These are phyloP conservation scores for Dunckerocampus dactyliophorus DNA, from an alignment of 2,113 vertebrate species.

Conservation along the genomic window DNA sequence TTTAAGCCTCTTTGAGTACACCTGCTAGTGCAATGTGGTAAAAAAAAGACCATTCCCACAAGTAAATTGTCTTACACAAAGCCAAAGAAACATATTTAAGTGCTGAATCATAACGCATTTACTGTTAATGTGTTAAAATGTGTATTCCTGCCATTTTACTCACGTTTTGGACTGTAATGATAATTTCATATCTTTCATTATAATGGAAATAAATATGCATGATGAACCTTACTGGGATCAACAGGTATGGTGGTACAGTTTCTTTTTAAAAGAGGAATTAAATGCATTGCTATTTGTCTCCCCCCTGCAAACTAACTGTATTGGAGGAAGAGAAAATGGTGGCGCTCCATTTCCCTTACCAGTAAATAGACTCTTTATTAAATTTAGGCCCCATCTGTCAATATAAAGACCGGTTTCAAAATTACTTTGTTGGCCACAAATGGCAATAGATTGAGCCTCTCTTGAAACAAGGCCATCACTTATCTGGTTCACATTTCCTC, in stretches of 20 bases:
- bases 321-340: constrained; percentile 42
- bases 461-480: constrained; percentile 66
- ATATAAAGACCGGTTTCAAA: constrained; percentile 66
- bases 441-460: constrained; percentile 63
- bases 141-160: neutral
- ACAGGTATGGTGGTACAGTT: constrained; percentile 12
- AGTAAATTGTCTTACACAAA: constrained; percentile 20
- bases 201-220: too few species aligned
- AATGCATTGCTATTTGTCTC: constrained; percentile 28
- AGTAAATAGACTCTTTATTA: constrained; percentile 71
- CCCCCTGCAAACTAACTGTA: constrained; percentile 36
- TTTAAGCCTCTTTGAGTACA: too few species aligned
- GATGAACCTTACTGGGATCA: neutral
- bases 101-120: neutral
- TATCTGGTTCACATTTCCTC: constrained; percentile 69
- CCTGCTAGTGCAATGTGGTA: too few species aligned
- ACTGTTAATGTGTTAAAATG: neutral
- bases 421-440: constrained; percentile 71
- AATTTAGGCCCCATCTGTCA: constrained; percentile 70
- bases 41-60: too few species aligned
- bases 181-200: neutral
- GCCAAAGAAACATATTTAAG: neutral
- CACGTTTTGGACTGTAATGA: neutral
- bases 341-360: constrained; percentile 44
- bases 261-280: constrained; percentile 13